Evolutionary conservation across 2,797 vertebrate genomes (phyloP).

Genomic region (Rhinella marina): DNA sequence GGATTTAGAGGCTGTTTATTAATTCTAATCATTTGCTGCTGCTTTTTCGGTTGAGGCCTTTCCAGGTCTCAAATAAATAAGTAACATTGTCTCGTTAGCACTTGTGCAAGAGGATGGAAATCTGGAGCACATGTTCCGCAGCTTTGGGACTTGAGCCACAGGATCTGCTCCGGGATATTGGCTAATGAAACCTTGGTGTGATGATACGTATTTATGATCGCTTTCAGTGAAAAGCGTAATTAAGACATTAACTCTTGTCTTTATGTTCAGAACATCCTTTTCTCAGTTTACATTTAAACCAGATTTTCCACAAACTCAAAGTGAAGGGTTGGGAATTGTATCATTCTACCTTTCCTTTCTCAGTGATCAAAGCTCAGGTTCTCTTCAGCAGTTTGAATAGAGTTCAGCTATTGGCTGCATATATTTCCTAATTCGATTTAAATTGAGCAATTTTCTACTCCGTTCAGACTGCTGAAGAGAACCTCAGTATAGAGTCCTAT

Average conservation of each 20-base stretch:
- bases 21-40: constrained; percentile 36
- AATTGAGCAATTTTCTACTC: no score
- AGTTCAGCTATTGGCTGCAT: no score
- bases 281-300: no score
- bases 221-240: constrained; percentile 35
- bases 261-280: no score
- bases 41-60: constrained; percentile 29
- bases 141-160: constrained; percentile 31
- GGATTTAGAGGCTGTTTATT: constrained; percentile 32
- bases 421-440: no score
- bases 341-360: background rate
- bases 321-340: background rate
- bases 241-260: constrained; percentile 22
- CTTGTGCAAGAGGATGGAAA: constrained; percentile 56
- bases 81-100: constrained; percentile 55
- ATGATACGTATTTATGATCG: constrained; percentile 24
- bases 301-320: no score
- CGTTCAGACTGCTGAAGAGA: no score
- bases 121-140: constrained; percentile 37
- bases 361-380: background rate
- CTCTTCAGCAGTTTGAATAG: no score
- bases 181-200: constrained; percentile 49
- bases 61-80: constrained; percentile 37
- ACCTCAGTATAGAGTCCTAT: no score
- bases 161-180: constrained; percentile 39